Base-by-base conservation (phyloP, 2,113 vertebrate genomes). In the Pteruthius melanotis region DNA sequence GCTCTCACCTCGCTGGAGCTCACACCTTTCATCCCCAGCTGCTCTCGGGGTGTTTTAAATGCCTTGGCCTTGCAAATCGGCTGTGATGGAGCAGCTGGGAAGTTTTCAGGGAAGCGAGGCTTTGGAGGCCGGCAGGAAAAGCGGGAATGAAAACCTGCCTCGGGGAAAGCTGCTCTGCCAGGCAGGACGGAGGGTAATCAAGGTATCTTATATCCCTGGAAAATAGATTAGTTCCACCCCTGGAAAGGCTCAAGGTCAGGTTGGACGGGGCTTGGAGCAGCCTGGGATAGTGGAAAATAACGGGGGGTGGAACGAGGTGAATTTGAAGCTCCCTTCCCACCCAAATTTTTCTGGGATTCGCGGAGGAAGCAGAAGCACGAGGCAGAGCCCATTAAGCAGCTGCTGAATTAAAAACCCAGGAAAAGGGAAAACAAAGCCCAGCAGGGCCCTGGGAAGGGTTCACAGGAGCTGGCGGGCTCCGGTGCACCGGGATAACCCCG, bases 301-400 rank as follows among this genome's bases (percentile, higher is more conserved):
- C n/a, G 14, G 6, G 7, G 5, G 2, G 5, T 7, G 21, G 10
- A 35, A n/a, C 1, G 13, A 60, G 75, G 28, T 7, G 60, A 6
- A 23, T 61, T 22, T 9, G 5, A 33, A 75, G 6, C 11, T 56
- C 35, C 27, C 5, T 54, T 28, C 40, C 33, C 28, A 18, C 5
- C 19, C 28, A 0, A 24, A 2, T 10, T 42, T 33, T 69, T 3
- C 21, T 9, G 54, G 26, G 35, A 13, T 61, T 56, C 5, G 0
- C 2, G 5, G 31, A 16, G 71, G 21, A 20, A 71, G n/a, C 61
- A 56, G 66, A n/a, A 71, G 20, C 15, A 4, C 2, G 1, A 8
- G 40, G 77, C 49, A 13, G 50, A 88, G n/a, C 2, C 1, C 13
- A 0, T 31, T 1, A 21, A 37, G 6, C 6, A 1, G 1, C 60